These are phyloP conservation scores for Murina feae DNA, from an alignment of 2,113 vertebrate genomes.

Conservation along the genomic window DNA sequence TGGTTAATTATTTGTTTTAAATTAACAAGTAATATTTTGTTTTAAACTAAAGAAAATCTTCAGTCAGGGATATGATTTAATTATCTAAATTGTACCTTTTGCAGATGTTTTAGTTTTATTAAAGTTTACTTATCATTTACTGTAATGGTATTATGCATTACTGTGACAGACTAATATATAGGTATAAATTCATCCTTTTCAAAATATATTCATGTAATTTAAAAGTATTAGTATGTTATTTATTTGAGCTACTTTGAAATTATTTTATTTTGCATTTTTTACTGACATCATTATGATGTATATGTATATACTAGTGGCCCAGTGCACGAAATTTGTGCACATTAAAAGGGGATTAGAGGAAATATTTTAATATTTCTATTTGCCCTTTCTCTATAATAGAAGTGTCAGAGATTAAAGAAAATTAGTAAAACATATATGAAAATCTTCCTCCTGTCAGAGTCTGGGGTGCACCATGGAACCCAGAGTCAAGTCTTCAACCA, in stretches of 20 bases:
- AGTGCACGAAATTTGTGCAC: too few relatives aligned
- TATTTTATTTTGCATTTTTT: background rate
- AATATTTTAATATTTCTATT: too few relatives aligned
- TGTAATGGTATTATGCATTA: background rate
- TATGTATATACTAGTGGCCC: background rate
- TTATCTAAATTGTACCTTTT: background rate
- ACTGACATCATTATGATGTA: background rate
- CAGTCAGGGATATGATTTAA: background rate
- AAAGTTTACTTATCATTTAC: background rate
- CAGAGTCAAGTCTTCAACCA: too few relatives aligned
- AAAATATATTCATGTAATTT: background rate
- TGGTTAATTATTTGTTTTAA: background rate
- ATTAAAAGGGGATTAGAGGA: too few relatives aligned
- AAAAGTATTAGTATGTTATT: background rate
- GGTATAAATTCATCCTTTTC: background rate
- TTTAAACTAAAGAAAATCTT: background rate
- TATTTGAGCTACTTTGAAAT: background rate
- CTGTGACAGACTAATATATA: background rate
- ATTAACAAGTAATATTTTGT: background rate
- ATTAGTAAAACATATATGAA: too few relatives aligned
- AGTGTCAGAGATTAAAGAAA: too few relatives aligned
- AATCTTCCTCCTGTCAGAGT: too few relatives aligned
- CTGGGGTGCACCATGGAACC: too few relatives aligned
- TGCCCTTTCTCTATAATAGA: too few relatives aligned
- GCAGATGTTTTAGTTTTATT: slow-evolving; percentile 10